phyloP scores from a whole-genome alignment of 2,113 vertebrate species.

The Panthera leo region DNA sequence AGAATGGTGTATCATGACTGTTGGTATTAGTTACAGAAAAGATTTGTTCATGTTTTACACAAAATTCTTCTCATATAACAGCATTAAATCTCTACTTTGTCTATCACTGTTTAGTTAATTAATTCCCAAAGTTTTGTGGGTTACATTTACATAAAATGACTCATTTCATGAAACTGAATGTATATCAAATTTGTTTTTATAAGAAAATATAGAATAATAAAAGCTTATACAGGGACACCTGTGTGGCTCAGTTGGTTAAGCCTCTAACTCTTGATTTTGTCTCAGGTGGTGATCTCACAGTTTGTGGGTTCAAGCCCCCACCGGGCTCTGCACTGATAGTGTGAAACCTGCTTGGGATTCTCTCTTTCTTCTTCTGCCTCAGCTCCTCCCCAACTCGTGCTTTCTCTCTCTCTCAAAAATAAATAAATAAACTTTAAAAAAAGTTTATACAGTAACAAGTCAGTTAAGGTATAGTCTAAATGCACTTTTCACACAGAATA shows the following conservation, averaged over 20 bases:
- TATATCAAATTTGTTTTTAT: conserved; percentile 21
- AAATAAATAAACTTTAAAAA: background rate
- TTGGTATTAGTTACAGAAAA: background rate
- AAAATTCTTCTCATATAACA: background rate
- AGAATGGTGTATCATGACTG: background rate
- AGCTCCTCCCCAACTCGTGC: no score
- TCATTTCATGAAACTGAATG: background rate
- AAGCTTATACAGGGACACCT: background rate
- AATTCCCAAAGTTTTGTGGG: background rate
- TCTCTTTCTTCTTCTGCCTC: no score
- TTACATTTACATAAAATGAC: background rate
- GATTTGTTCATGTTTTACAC: background rate
- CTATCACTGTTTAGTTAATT: background rate
- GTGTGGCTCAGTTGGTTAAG: no score
- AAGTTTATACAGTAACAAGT: background rate
- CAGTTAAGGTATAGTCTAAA: background rate
- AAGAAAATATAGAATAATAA: background rate
- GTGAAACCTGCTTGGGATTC: no score
- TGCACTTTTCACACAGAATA: background rate
- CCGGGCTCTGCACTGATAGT: no score
- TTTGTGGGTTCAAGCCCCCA: no score
- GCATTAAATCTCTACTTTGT: background rate
- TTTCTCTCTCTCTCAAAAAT: no score
- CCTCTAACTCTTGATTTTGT: no score
- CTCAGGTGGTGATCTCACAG: no score